Evolutionary conservation across 2,888 invertebrate species (phyloP).

Genomic region (Diadegma fenestrale): DNA sequence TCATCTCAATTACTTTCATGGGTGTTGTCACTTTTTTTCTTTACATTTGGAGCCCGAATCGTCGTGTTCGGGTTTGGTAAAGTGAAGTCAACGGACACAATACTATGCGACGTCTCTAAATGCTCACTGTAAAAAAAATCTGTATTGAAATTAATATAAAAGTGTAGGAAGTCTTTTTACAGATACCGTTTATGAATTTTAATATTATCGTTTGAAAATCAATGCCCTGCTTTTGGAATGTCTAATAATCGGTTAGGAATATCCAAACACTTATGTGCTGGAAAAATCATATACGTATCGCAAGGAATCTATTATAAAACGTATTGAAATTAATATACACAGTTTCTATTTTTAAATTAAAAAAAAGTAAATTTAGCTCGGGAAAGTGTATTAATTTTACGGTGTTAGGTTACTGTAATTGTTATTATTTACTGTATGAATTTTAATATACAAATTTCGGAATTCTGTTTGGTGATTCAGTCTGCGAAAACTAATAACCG

Average conservation of each 20-base stretch:
- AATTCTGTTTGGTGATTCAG: slow-evolving; percentile 9
- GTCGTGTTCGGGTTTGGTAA: background rate
- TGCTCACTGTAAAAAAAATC: background rate
- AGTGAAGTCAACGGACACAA: background rate
- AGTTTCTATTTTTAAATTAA: background rate
- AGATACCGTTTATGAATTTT: slow-evolving; percentile 1
- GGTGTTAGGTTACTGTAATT: slow-evolving; percentile 9
- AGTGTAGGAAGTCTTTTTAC: background rate
- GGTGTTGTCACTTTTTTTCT: background rate
- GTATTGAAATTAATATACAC: slow-evolving; percentile 15
- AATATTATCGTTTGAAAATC: background rate
- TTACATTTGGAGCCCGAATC: slow-evolving; percentile 6
- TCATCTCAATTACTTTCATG: background rate
- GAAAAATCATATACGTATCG: slow-evolving; percentile 16
- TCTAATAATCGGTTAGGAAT: background rate
- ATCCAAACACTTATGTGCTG: slow-evolving; percentile 1
- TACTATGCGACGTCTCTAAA: background rate
- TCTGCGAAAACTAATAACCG: slow-evolving; percentile 15
- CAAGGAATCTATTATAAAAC: background rate
- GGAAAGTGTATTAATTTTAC: slow-evolving; percentile 19
- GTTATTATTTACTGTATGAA: slow-evolving; percentile 24
- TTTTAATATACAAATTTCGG: slow-evolving; percentile 21
- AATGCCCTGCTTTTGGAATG: background rate
- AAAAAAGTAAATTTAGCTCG: slow-evolving; percentile 11
- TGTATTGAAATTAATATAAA: no score